Evolutionary conservation across 2,797 vertebrate species (phyloP), one percentile per base, ranked within the genome.

Genomic region (Semaprochilodus insignis): DNA sequence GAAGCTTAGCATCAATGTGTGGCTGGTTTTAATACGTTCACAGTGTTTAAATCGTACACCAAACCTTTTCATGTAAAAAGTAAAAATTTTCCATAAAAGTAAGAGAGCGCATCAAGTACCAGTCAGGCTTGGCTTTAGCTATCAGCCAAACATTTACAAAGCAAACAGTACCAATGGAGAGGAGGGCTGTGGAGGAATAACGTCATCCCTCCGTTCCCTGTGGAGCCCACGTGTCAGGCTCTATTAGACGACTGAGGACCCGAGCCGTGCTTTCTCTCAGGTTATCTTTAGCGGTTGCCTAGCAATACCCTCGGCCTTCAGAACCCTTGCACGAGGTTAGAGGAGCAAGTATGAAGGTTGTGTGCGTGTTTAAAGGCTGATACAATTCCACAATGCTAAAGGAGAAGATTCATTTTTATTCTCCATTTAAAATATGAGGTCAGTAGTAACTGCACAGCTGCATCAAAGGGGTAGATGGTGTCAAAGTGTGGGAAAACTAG

Each of bases 211-310:
- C 79, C 10, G 89, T 67, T 80, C 83, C 88, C 86, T 60, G 54
- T 77, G 80, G 82, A 81, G 79, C 86, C 40, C 65, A 89, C 85
- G 82, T 90, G 85, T 86, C 85, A 74, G 83, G 48, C 67, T 82
- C 79, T 81, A 85, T 88, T 63, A 86, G 82, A 84, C 23, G 82
- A 66, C 81, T 74, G 57, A 60, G 82, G 84, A 85, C 85, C 87
- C 66, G 79, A 87, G 66, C 82, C 72, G 78, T 17, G 51, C 55
- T 75, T 85, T 84, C 83, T 82, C 67, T 81, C 83, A 31, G 79
- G 84, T 84, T 86, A 69, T 81, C 84, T 88, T 80, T 74, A 88
- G 88, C 88, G 85, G 87, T 90, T 92, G 85, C 74, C 75, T 90
- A 86, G 89, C 63, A 77, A 82, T 70, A 81, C n/a, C 67, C 85